Evolutionary conservation across 2,888 invertebrate genomes (phyloP).

Genomic region (Busseola fusca): DNA sequence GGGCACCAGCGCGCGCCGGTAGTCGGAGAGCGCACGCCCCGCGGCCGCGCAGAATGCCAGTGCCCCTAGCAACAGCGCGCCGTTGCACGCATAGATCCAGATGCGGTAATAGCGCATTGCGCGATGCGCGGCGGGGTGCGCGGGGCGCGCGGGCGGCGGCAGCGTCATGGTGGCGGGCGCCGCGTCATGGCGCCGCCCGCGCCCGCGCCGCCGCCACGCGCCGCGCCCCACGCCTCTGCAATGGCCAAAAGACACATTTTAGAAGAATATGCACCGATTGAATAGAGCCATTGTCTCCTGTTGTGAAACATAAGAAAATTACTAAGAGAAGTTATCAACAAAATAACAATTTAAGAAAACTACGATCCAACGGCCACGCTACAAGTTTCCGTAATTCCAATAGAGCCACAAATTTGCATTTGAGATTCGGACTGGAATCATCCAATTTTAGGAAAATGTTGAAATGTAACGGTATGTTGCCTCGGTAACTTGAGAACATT

Average conservation of each 20-base stretch:
- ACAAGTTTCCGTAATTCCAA: conserved; percentile 30
- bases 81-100: conserved; percentile 97
- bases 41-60: conserved; percentile 94
- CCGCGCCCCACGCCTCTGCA: conserved; percentile 88
- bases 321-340: conserved; percentile 2
- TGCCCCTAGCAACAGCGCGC: conserved; percentile 95
- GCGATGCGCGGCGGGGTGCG: conserved; percentile 89
- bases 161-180: conserved; percentile 89
- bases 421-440: conserved; percentile 12
- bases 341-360: background rate
- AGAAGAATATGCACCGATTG: background rate
- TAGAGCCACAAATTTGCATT: conserved; percentile 24
- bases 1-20: conserved; percentile 92
- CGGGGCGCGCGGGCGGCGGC: conserved; percentile 89
- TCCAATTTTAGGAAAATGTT: conserved; percentile 31
- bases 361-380: background rate
- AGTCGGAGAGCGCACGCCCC: conserved; percentile 92
- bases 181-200: conserved; percentile 88
- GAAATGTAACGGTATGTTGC: conserved; percentile 16
- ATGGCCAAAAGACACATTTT: conserved; percentile 57
- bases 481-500: conserved; percentile 14
- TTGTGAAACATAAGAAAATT: background rate
- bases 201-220: conserved; percentile 89
- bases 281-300: background rate
- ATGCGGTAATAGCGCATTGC: conserved; percentile 95